A percentile compares a stretch with the other conserved stretches of the same genome.
Evolutionary conservation across 2,113 vertebrate genomes (phyloP).

Genomic region (Eudyptes chrysolophus): DNA sequence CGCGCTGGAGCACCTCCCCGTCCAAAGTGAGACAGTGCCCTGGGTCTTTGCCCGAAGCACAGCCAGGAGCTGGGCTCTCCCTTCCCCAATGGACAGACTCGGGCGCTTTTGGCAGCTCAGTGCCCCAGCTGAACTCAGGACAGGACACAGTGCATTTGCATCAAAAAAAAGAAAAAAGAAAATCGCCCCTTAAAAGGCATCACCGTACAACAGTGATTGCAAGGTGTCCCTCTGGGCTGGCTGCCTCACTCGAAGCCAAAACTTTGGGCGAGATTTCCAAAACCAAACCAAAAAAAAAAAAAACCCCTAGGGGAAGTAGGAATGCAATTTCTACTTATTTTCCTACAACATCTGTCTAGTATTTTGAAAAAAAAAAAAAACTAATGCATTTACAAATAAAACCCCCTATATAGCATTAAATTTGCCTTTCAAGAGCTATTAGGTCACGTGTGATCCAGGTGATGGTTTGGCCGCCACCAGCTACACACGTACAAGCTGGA

Average conservation of each 20-base stretch:
- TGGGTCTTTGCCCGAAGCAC: background rate
- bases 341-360: background rate
- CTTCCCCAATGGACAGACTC: rapidly evolving
- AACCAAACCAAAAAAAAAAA: background rate
- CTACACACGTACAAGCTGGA: too few relatives aligned
- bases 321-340: background rate
- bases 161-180: background rate
- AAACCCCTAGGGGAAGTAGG: too few relatives aligned
- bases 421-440: background rate
- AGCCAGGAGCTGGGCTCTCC: background rate
- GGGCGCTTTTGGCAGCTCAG: rapidly evolving
- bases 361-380: background rate
- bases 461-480: background rate
- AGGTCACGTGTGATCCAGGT: background rate
- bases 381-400: background rate
- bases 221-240: background rate
- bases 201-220: background rate
- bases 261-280: background rate
- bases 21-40: background rate
- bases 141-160: background rate
- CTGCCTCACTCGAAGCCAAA: background rate
- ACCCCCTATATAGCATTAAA: background rate
- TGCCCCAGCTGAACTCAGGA: background rate
- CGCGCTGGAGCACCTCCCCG: rapidly evolving
- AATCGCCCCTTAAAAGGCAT: background rate